phyloP scores from a whole-genome alignment of 2,888 invertebrate genomes.

The Aphidius colemani region DNA sequence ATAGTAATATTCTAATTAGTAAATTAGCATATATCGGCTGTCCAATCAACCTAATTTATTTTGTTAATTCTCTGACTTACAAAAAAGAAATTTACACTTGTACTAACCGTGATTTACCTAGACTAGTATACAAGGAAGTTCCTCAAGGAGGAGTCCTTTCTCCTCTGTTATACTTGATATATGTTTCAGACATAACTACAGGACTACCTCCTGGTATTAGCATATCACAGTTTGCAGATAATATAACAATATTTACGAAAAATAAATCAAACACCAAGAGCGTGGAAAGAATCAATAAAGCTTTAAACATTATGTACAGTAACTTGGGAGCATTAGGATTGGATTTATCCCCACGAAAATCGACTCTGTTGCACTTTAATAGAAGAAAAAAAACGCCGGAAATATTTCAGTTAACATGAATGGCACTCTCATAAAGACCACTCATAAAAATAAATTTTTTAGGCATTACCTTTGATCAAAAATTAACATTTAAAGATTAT shows the following conservation, averaged over 20 bases:
- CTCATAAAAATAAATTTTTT: too few relatives aligned
- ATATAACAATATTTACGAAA: constrained; percentile 17
- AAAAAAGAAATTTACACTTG: neutral
- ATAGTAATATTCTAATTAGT: constrained; percentile 26
- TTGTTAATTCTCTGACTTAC: neutral
- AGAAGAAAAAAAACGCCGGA: neutral
- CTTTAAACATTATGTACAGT: neutral
- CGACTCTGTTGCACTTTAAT: neutral
- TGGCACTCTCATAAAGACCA: too few relatives aligned
- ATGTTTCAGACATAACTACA: constrained; percentile 16
- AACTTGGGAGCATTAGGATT: neutral
- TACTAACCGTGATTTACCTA: neutral
- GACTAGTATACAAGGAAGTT: constrained; percentile 25
- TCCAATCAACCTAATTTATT: neutral
- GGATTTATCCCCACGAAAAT: neutral
- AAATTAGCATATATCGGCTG: constrained; percentile 8
- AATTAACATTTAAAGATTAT: too few relatives aligned
- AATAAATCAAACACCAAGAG: neutral
- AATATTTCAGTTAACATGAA: too few relatives aligned
- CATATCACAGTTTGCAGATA: constrained; percentile 29
- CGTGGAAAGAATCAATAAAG: neutral
- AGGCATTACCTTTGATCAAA: too few relatives aligned
- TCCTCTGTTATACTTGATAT: constrained; percentile 20
- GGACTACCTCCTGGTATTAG: constrained; percentile 4
- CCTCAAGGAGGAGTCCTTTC: constrained; percentile 31